phyloP scores from a whole-genome alignment of 1,140 invertebrate genomes.

The Leptonema lineaticorne region DNA sequence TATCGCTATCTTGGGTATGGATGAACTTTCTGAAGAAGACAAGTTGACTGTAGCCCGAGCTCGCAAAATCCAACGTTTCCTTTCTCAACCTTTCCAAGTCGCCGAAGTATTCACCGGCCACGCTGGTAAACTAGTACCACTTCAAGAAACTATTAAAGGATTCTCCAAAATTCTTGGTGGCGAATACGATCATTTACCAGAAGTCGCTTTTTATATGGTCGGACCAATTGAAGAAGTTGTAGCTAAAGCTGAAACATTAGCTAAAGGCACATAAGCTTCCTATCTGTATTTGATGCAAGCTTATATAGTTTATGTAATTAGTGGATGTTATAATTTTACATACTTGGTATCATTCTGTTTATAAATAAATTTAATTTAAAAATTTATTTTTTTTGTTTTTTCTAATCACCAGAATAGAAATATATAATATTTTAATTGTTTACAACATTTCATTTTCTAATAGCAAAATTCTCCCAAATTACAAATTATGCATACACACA shows the following conservation, averaged over 20 bases:
- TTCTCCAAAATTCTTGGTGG: conserved; percentile 62
- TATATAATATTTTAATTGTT: too few species aligned
- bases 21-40: conserved; percentile 83
- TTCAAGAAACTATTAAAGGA: conserved; percentile 43
- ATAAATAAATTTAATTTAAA: conserved; percentile 16
- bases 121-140: conserved; percentile 47
- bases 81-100: conserved; percentile 82
- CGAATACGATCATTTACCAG: conserved; percentile 79
- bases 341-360: conserved; percentile 10
- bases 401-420: too few species aligned
- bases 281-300: neutral
- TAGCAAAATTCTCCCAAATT: too few species aligned
- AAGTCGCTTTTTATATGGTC: conserved; percentile 88
- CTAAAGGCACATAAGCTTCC: conserved; percentile 50
- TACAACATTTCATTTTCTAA: too few species aligned
- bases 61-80: conserved; percentile 79
- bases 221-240: conserved; percentile 78
- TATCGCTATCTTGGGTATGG: conserved; percentile 84
- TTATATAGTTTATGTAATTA: conserved; percentile 9
- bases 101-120: conserved; percentile 71
- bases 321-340: conserved; percentile 18
- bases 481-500: too few species aligned
- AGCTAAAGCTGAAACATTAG: conserved; percentile 72
- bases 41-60: conserved; percentile 80
- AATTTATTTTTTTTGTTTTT: conserved; percentile 1